Evolutionary conservation across 2,113 vertebrate genomes (phyloP).

Genomic region (Nannospalax galili): DNA sequence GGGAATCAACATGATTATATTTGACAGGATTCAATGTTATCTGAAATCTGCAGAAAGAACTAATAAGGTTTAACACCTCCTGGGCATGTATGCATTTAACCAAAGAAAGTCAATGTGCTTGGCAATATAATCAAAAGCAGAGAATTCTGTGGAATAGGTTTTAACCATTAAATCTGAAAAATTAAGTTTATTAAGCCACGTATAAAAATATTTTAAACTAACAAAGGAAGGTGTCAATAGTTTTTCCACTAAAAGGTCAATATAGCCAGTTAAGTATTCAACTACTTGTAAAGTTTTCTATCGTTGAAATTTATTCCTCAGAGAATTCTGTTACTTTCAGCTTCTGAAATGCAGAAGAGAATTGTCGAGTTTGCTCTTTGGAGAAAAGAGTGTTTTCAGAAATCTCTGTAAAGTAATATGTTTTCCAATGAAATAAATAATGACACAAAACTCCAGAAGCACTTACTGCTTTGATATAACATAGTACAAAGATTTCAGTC

Average conservation of each 20-base stretch:
- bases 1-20: background rate
- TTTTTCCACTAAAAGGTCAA: background rate
- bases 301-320: background rate
- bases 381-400: background rate
- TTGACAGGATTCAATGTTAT: background rate
- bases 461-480: background rate
- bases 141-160: slow-evolving; percentile 19
- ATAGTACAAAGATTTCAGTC: background rate
- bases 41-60: background rate
- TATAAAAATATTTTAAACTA: slow-evolving; percentile 6
- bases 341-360: slow-evolving; percentile 27
- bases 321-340: background rate
- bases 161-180: background rate
- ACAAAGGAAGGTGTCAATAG: background rate
- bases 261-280: background rate
- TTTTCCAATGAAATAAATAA: background rate
- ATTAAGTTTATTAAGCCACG: background rate
- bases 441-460: background rate
- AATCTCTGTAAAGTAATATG: background rate
- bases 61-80: background rate
- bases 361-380: background rate
- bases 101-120: background rate
- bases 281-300: background rate
- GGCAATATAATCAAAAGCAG: background rate
- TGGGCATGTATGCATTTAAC: background rate